phyloP scores from a whole-genome alignment of 2,113 vertebrate species.

The Chrysochloris asiatica region DNA sequence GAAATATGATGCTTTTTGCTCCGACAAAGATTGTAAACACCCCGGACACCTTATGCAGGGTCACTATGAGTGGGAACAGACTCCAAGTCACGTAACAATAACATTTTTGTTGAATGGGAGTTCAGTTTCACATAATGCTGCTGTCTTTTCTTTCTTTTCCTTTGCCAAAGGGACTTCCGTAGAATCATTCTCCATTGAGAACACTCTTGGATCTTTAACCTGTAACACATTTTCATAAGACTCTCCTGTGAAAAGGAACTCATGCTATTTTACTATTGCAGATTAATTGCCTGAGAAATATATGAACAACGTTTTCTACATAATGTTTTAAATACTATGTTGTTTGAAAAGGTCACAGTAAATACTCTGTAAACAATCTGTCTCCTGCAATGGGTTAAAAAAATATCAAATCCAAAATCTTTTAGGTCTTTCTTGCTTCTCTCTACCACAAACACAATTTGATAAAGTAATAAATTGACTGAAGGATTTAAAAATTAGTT shows the following conservation, averaged over 20 bases:
- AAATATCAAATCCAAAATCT: slow-evolving; percentile 17
- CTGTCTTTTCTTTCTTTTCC: background rate
- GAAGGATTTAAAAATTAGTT: slow-evolving; percentile 53
- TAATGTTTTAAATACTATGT: slow-evolving; percentile 39
- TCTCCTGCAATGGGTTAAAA: background rate
- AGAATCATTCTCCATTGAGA: background rate
- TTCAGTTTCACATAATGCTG: background rate
- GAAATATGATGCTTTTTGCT: too few relatives aligned
- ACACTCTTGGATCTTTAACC: slow-evolving; percentile 11
- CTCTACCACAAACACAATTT: background rate
- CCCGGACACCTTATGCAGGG: too few relatives aligned
- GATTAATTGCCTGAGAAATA: background rate
- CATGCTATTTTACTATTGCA: background rate
- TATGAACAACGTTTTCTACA: background rate
- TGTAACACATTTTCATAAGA: slow-evolving; percentile 25
- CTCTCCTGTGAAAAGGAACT: slow-evolving; percentile 20
- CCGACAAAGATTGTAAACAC: too few relatives aligned
- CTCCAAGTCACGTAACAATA: too few relatives aligned
- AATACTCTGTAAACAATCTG: background rate
- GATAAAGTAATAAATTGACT: background rate
- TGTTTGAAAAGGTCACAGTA: slow-evolving; percentile 39
- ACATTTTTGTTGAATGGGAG: slow-evolving; percentile 39
- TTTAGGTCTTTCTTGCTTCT: background rate
- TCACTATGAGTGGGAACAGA: too few relatives aligned
- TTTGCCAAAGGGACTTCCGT: slow-evolving; percentile 21